Base-by-base conservation (phyloP, 2,888 invertebrate species). In the Ommatoiulus sabulosus region DNA sequence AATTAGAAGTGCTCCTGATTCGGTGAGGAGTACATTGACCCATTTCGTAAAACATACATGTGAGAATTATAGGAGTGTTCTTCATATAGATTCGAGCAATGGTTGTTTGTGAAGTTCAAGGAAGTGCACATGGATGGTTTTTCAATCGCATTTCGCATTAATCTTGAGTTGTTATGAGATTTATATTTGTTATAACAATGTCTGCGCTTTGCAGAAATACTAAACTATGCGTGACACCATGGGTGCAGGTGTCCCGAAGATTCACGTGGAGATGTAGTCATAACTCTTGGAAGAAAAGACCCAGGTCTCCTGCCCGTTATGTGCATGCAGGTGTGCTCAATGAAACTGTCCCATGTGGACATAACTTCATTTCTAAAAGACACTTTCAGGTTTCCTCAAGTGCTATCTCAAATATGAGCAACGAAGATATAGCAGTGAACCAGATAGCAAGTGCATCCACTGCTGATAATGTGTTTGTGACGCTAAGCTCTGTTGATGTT, bases 401-500 rank as follows among this genome's bases (percentile, higher is more conserved):
- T 15, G 12, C 20, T n/a, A 24, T 3, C 3, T 15, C 80, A 12
- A 80, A 35, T 44, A 44, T 80, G 44, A 35, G n/a, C 72, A 8
- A 15, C 44, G 84, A 84, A 80, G 84, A 80, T 4, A 5, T 46
- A 44, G 6, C 44, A 24, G 5, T 44, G 87, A n/a, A 17, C 15
- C 87, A 52, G 57, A 48, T 89, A 20, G n/a, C 20, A 46, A 88
- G 24, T 15, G 84, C 87, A 15, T n/a, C 80, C 10, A 48, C 89
- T 3, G 52, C 84, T 20, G 89, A 89, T n/a, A 52, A 43, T 15
- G 46, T 89, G 10, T 85, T 89, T 12, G 57, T 46, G 3, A 20
- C 57, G 0, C 20, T 88, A 1, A 52, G n/a, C 85, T 48, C 87
- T 24, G 85, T 24, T n/a, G 87, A 84, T 43, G 52, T 17, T 6